These are phyloP conservation scores for Styela clava DNA, from an alignment of 23 tunicate genomes.

Conservation along the genomic window DNA sequence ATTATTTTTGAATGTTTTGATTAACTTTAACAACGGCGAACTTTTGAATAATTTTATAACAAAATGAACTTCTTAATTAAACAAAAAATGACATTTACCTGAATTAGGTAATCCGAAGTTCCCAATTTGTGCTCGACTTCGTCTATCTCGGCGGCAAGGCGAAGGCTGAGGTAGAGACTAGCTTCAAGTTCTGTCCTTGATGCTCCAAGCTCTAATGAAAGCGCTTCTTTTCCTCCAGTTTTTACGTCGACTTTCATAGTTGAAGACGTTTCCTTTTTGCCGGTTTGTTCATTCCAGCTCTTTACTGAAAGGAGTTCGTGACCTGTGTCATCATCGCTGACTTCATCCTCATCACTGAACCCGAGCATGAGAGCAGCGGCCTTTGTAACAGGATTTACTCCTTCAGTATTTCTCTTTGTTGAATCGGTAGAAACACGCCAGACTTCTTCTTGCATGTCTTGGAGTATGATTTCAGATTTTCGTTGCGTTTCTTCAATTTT, in stretches of 20 bases:
- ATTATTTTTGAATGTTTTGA: no score
- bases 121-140: slow-evolving; percentile 48
- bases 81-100: slow-evolving; percentile 15
- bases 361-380: slow-evolving; percentile 66
- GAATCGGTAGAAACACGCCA: slow-evolving; percentile 67
- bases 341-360: slow-evolving; percentile 30
- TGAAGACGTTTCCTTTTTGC: background rate
- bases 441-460: slow-evolving; percentile 74
- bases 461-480: slow-evolving; percentile 51
- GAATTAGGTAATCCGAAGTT: slow-evolving; percentile 25
- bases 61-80: no score
- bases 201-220: slow-evolving; percentile 31
- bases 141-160: slow-evolving; percentile 60
- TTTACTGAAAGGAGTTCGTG: slow-evolving; percentile 35
- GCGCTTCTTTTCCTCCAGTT: background rate
- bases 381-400: background rate
- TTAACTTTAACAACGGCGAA: no score
- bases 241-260: background rate
- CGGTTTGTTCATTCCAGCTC: slow-evolving; percentile 24
- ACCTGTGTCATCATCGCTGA: slow-evolving; percentile 59
- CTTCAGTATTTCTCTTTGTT: background rate
- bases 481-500: slow-evolving; percentile 79
- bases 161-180: slow-evolving; percentile 57
- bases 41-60: no score
- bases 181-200: slow-evolving; percentile 63